These are phyloP conservation scores for Acheta domesticus DNA, from an alignment of 2,888 invertebrate species.

Conservation along the genomic window DNA sequence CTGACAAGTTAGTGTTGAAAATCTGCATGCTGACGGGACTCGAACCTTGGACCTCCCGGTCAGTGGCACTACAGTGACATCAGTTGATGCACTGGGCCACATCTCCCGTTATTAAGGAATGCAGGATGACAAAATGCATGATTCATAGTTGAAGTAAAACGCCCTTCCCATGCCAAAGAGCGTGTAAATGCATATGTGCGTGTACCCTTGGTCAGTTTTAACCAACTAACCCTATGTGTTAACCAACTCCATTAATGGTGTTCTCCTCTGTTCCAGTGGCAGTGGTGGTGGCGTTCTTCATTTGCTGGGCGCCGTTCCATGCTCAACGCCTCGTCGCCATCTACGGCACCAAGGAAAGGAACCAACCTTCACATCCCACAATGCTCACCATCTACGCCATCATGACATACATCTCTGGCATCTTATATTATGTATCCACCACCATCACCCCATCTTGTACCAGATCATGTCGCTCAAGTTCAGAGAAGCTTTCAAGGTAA, in stretches of 20 bases:
- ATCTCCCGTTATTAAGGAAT: no score
- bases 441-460: constrained; percentile 53
- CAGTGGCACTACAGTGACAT: no score
- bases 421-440: constrained; percentile 52
- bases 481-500: constrained; percentile 50
- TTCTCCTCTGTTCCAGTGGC: constrained; percentile 63
- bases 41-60: no score
- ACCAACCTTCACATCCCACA: constrained; percentile 39
- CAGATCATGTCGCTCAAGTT: constrained; percentile 53
- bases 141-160: no score
- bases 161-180: no score
- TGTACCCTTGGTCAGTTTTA: no score
- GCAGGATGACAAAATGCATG: no score
- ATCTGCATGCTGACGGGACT: no score
- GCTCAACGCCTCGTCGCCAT: constrained; percentile 81
- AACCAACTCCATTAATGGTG: background rate
- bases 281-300: constrained; percentile 84
- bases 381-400: constrained; percentile 42
- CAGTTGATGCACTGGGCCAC: no score
- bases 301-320: constrained; percentile 93
- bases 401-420: constrained; percentile 51
- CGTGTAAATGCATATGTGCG: no score
- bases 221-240: background rate
- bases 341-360: constrained; percentile 57
- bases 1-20: no score